Conservation (phyloP, 2,888 invertebrate species). For the Onthophagus sagittarius region DNA sequence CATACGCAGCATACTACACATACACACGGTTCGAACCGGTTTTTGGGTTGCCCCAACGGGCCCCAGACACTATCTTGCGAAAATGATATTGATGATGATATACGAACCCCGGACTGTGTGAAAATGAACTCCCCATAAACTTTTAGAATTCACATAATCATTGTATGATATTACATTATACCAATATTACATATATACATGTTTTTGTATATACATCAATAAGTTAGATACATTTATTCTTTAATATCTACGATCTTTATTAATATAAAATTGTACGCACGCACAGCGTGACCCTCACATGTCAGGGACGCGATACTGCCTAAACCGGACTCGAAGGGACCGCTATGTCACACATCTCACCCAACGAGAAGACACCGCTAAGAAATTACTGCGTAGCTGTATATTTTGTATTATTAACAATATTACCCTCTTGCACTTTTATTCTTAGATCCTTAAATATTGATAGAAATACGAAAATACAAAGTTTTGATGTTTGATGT, state of each 20-base stretch:
- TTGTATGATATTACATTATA: too few relatives aligned
- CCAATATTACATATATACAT: too few relatives aligned
- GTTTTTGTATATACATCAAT: too few relatives aligned
- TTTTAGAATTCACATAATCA: too few relatives aligned
- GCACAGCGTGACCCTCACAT: neutral
- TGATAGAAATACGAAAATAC: too few relatives aligned
- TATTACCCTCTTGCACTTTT: too few relatives aligned
- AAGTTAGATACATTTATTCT: too few relatives aligned
- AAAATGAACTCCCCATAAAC: neutral
- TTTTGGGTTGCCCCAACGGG: conserved; percentile 16
- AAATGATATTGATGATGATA: neutral
- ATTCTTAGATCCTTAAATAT: too few relatives aligned
- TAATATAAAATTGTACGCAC: too few relatives aligned
- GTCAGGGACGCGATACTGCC: neutral
- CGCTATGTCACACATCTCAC: neutral
- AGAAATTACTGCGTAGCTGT: neutral
- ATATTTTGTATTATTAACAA: too few relatives aligned
- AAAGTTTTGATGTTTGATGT: too few relatives aligned
- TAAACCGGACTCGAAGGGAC: neutral
- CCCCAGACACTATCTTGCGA: conserved; percentile 12
- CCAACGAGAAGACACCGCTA: neutral
- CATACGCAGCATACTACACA: neutral
- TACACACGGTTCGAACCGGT: conserved; percentile 13
- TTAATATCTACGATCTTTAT: too few relatives aligned
- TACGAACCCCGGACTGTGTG: neutral